Conservation (phyloP, 2,113 vertebrate genomes). For the Pyrgilauda ruficollis region DNA sequence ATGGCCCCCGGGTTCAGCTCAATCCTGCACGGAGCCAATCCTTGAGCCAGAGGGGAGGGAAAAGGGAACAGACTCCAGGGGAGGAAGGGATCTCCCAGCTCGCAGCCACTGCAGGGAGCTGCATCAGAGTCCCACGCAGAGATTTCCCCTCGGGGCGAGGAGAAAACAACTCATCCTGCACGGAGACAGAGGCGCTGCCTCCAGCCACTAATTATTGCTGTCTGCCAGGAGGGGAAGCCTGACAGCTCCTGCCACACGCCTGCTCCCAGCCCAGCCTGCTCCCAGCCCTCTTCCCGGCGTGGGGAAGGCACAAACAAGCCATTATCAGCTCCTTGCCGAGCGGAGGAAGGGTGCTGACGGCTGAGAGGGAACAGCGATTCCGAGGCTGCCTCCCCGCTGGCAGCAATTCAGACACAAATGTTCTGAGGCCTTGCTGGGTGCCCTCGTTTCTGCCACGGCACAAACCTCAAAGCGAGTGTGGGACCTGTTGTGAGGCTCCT, state of each 20-base stretch:
- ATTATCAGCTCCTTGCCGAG: not conserved
- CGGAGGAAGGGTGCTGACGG: slow-evolving; percentile 13
- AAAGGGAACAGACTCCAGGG: not conserved
- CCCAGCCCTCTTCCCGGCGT: not conserved
- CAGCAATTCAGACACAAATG: not conserved
- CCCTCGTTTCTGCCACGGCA: not conserved
- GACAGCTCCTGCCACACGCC: not conserved
- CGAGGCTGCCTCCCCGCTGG: not conserved
- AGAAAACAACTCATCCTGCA: not conserved
- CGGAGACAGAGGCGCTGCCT: not conserved
- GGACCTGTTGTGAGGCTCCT: not conserved
- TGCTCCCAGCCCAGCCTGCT: not conserved
- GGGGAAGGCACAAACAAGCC: slow-evolving; percentile 8
- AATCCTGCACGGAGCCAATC: not conserved
- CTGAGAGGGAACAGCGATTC: not conserved
- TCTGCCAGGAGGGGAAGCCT: slow-evolving; percentile 15
- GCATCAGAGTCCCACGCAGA: not conserved
- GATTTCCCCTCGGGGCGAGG: not conserved
- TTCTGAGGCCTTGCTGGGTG: not conserved
- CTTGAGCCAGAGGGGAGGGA: fast-evolving
- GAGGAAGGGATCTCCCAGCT: not conserved
- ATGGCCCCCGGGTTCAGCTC: not conserved
- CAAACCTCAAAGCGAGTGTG: not conserved
- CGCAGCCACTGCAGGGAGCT: not conserved
- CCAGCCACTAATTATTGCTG: not conserved